These are phyloP conservation scores for Liodrosophila aerea DNA, from an alignment of 2,888 invertebrate species.

Conservation along the genomic window DNA sequence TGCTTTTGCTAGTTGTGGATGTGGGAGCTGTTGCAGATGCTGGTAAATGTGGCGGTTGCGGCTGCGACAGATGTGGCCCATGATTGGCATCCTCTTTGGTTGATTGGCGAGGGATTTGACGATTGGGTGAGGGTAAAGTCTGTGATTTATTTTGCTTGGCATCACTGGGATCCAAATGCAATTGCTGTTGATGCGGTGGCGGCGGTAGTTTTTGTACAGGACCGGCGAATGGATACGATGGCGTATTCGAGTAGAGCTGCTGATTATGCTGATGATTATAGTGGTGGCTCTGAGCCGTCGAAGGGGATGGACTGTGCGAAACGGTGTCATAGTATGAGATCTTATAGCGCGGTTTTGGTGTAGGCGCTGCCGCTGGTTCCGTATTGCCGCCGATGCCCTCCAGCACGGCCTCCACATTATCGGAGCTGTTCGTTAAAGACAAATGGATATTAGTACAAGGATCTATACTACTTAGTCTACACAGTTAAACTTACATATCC, in stretches of 20 bases:
- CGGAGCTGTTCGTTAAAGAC: conserved; percentile 79
- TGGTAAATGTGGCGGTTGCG: conserved; percentile 27
- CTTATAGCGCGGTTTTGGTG: conserved; percentile 74
- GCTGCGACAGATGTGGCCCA: conserved; percentile 16
- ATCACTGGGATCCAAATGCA: conserved; percentile 72
- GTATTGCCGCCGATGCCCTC: conserved; percentile 79
- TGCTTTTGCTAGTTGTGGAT: conserved; percentile 31
- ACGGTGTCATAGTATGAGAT: conserved; percentile 77
- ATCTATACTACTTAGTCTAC: no score
- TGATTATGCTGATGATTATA: conserved; percentile 46
- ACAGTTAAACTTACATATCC: conserved; percentile 76
- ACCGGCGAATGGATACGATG: conserved; percentile 57
- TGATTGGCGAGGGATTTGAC: conserved; percentile 74
- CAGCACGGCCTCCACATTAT: conserved; percentile 82
- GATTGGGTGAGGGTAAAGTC: conserved; percentile 78
- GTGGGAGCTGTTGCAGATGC: conserved; percentile 16
- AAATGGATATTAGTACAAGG: not conserved
- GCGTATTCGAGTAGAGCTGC: conserved; percentile 78
- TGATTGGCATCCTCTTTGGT: conserved; percentile 57
- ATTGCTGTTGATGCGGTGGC: conserved; percentile 70
- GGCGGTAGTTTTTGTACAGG: conserved; percentile 61
- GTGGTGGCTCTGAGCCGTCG: conserved; percentile 46
- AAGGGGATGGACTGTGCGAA: conserved; percentile 51
- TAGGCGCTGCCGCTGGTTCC: conserved; percentile 51
- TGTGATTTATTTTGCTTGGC: conserved; percentile 79